Percentiles rank a stretch among this genome's conserved stretches.
phyloP scores from a whole-genome alignment of 1,140 invertebrate species.

The Philopotamus ludificatus region DNA sequence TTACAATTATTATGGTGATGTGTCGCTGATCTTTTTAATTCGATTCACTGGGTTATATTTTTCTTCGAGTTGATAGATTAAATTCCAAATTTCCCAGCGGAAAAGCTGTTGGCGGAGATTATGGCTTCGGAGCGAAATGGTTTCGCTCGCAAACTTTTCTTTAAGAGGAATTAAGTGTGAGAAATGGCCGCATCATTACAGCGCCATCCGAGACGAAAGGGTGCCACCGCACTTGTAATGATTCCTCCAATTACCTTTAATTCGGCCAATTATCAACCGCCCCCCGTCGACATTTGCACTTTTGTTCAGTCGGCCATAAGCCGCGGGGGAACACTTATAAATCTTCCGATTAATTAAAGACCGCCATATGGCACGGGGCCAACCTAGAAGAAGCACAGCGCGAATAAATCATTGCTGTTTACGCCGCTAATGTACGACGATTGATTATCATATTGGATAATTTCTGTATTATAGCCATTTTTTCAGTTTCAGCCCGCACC shows the following conservation, averaged over 20 bases:
- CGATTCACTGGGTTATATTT: too few relatives aligned
- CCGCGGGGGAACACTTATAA: not conserved
- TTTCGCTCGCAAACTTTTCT: not conserved
- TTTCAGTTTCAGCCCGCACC: too few relatives aligned
- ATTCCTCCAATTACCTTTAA: conserved; percentile 19
- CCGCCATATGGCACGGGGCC: not conserved
- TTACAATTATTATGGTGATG: too few relatives aligned
- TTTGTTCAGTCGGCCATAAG: conserved; percentile 12
- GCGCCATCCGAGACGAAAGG: conserved; percentile 9
- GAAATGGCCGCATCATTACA: conserved; percentile 9
- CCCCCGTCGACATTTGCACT: conserved; percentile 19
- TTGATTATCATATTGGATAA: too few relatives aligned
- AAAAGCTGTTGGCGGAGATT: not conserved
- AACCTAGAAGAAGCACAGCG: too few relatives aligned
- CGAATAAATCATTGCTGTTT: too few relatives aligned
- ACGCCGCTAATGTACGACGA: too few relatives aligned
- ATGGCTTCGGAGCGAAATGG: not conserved
- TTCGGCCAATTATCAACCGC: conserved; percentile 24
- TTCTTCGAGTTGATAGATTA: too few relatives aligned
- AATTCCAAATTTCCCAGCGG: too few relatives aligned
- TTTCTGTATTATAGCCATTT: too few relatives aligned
- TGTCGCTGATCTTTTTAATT: too few relatives aligned
- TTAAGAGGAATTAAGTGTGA: conserved; percentile 1
- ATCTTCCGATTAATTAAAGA: not conserved
- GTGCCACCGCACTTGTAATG: conserved; percentile 11